phyloP scores from a whole-genome alignment of 1,140 invertebrate genomes.

The Heliothis virescens region DNA sequence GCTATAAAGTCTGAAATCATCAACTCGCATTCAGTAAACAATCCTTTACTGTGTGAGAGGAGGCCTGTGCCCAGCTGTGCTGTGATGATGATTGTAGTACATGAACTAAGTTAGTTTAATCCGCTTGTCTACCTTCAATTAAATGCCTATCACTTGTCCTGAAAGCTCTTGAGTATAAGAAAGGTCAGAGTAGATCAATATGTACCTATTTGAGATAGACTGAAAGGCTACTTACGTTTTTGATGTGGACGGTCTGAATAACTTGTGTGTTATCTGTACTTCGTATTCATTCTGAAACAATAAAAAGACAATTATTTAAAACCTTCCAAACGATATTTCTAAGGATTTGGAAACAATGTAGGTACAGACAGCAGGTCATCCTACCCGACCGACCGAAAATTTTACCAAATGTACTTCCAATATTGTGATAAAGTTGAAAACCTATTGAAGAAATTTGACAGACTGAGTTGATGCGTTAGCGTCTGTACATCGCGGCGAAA shows the following conservation, averaged over 20 bases:
- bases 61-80: too few species aligned
- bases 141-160: conserved; percentile 16
- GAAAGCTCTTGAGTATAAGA: conserved; percentile 38
- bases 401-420: too few species aligned
- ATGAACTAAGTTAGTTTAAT: neutral
- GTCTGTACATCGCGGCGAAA: neutral
- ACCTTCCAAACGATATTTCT: neutral
- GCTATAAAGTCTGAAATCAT: too few species aligned
- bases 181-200: neutral
- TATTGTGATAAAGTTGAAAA: too few species aligned
- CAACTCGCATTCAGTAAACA: too few species aligned
- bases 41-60: too few species aligned
- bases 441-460: too few species aligned
- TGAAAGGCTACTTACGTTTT: conserved; percentile 65
- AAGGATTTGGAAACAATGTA: neutral
- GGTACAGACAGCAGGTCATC: too few species aligned
- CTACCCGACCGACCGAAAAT: too few species aligned
- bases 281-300: conserved; percentile 77
- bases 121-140: too few species aligned
- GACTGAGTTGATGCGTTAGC: too few species aligned
- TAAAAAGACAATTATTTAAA: conserved; percentile 21
- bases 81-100: too few species aligned
- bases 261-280: conserved; percentile 77
- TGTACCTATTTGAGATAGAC: neutral
- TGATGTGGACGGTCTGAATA: conserved; percentile 78